phyloP scores from a whole-genome alignment of 2,888 invertebrate species.

The Tenthredo distinguenda region DNA sequence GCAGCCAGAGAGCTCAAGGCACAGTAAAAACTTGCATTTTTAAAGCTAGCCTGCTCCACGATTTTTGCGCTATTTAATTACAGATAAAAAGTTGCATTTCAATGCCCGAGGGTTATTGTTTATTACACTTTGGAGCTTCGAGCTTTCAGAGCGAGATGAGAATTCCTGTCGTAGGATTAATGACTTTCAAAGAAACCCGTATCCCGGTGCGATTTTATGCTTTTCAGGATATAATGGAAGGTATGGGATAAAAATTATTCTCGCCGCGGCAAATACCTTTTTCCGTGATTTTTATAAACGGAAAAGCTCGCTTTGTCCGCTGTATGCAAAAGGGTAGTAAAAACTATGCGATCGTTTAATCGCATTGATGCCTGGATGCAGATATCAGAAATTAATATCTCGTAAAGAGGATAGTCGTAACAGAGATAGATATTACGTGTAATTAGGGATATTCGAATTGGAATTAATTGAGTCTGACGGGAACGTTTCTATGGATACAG shows the following conservation, averaged over 20 bases:
- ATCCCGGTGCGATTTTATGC: neutral
- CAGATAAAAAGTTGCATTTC: neutral
- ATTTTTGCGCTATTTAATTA: neutral
- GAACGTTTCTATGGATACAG: neutral
- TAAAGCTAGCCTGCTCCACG: neutral
- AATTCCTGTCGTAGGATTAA: neutral
- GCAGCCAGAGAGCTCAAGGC: neutral
- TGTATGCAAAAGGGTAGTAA: neutral
- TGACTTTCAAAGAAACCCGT: neutral
- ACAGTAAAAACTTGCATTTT: neutral
- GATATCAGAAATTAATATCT: neutral
- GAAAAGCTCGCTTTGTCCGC: neutral
- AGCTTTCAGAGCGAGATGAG: neutral
- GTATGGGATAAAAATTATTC: neutral
- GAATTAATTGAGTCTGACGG: neutral
- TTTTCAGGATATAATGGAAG: neutral
- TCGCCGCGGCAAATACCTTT: neutral
- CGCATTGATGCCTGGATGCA: neutral
- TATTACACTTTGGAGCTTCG: neutral
- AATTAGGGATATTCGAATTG: neutral
- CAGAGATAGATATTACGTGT: neutral
- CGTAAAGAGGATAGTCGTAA: neutral
- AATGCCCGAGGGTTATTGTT: neutral
- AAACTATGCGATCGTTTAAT: neutral
- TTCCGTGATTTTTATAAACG: neutral